Conservation (phyloP, 2,113 vertebrate genomes). For the Xenotilapia longispinis region DNA sequence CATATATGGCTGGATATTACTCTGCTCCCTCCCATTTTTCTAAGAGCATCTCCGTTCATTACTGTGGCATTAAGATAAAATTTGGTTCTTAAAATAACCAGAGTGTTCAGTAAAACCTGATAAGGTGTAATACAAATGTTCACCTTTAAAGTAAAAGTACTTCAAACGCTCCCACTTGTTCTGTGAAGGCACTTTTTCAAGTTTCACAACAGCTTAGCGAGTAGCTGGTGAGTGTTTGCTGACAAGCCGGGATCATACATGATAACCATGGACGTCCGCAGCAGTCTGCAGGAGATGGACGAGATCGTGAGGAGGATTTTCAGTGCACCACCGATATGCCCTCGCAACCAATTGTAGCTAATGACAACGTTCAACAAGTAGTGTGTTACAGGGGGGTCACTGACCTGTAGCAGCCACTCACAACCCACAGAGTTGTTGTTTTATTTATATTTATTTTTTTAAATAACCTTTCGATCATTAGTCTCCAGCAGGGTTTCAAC, state of each 20-base stretch:
- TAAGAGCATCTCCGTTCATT: not conserved
- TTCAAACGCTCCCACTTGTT: not conserved
- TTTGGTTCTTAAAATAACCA: not conserved
- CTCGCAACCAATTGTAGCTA: not conserved
- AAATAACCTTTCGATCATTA: not conserved
- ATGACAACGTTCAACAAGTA: not conserved
- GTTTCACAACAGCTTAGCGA: not conserved
- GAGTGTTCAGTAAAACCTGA: not conserved
- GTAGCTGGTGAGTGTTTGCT: not conserved
- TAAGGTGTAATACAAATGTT: not conserved
- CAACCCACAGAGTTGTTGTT: not conserved
- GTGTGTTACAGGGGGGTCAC: not conserved
- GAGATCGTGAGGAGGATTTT: not conserved
- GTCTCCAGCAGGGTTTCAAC: no score
- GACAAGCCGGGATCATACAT: not conserved
- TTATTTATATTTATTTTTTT: not conserved
- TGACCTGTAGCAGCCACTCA: not conserved
- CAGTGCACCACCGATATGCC: not conserved
- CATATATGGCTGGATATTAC: not conserved
- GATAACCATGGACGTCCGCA: not conserved
- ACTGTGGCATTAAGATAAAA: not conserved
- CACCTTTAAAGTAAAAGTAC: not conserved
- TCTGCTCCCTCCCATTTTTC: not conserved
- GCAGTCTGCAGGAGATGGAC: not conserved
- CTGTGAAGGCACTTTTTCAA: not conserved